Conservation (phyloP, 2,888 invertebrate genomes). For the Drosophila picticornis region DNA sequence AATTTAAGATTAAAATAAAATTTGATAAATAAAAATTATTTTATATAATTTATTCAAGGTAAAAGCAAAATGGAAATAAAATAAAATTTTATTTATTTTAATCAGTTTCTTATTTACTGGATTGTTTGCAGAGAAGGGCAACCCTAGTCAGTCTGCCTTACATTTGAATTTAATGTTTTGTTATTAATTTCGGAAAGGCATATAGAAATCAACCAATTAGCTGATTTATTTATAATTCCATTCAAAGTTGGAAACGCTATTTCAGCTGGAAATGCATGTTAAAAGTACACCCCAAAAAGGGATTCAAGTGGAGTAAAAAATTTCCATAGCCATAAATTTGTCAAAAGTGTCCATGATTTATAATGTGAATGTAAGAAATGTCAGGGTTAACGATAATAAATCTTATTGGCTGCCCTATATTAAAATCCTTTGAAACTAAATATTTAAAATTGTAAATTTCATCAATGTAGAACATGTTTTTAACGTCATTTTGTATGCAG, state of each 20-base stretch:
- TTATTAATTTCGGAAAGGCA: fast-evolving
- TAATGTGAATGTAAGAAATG: neutral
- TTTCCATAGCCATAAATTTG: neutral
- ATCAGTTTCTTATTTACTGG: neutral
- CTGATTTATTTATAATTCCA: neutral
- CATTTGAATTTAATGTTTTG: neutral
- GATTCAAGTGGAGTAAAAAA: neutral
- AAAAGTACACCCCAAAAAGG: neutral
- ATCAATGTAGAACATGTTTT: neutral
- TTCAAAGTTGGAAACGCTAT: neutral
- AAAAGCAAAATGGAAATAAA: neutral
- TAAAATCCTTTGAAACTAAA: neutral
- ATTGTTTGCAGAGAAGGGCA: neutral
- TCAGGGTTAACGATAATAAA: neutral
- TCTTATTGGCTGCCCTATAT: neutral
- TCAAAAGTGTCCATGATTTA: neutral
- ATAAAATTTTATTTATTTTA: neutral
- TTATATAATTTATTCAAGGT: neutral
- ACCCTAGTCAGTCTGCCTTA: too few relatives aligned
- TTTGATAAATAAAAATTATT: neutral
- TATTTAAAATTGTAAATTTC: neutral
- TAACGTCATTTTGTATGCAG: neutral
- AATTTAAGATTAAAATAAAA: neutral
- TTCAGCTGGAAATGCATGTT: neutral
- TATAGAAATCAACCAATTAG: neutral